Base-by-base conservation (phyloP, 2,888 invertebrate species). In the Drosophila lacicola region DNA sequence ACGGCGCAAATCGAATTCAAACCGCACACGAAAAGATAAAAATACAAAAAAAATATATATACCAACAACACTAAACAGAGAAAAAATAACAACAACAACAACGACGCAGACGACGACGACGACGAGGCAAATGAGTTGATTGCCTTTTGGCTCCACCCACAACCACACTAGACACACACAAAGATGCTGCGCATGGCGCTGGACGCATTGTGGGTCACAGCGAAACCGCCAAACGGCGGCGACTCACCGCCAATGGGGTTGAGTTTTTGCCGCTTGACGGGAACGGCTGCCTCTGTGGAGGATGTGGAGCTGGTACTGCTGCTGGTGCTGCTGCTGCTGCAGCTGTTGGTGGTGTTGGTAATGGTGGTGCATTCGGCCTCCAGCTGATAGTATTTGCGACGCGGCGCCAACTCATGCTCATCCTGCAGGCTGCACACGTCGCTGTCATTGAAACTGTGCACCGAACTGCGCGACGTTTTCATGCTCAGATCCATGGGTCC, bases 401-500 rank as follows among this genome's bases (percentile, higher is more conserved):
- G 84, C 13, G 78, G 78, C 36, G 87, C 62, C 47, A 29, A 77
- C 51, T 82, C 67, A n/a, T 90, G 90, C 39, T 83, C 90, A 47
- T 83, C 79, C 33, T 70, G 78, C 44, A 82, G 75, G 25, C 84
- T 88, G 69, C 86, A 85, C 68, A 79, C 82, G 62, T 90, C 91
- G 64, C 89, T 85, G 67, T 88, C 85, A 8, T 90, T 82, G 70
- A 87, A 89, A 49, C 92, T 91, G 65, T 91, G 89, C 71, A 84
- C 85, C 2, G 92, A 91, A 21, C 83, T 85, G 42, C 94, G 77
- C 45, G 82, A 90, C 4, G 95, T 94, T 87, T 95, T 96, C 93
- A 96, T 95, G 51, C 96, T 96, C 70, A 97, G 92, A 89, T 97
- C 97, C 93, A 96, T 96, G 2, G 96, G 96, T 78, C 95, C 95